These are phyloP conservation scores for Urocyon cinereoargenteus DNA, from an alignment of 2,797 vertebrate species.

Conservation along the genomic window DNA sequence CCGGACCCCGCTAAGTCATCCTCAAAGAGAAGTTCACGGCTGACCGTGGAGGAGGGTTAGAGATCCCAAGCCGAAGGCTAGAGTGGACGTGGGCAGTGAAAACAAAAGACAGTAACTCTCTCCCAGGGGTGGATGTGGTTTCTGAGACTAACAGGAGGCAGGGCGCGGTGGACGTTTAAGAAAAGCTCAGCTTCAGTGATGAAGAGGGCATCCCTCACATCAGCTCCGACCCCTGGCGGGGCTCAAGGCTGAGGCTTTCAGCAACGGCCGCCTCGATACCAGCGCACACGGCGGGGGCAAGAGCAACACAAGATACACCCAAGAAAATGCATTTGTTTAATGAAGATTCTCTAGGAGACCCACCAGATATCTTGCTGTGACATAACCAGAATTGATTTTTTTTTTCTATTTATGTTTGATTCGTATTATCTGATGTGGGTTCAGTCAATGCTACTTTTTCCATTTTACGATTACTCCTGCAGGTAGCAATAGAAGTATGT, in stretches of 20 bases:
- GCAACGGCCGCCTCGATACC: background rate
- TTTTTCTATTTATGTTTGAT: slow-evolving; percentile 1
- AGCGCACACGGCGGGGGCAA: background rate
- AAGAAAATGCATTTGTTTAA: background rate
- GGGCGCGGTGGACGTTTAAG: background rate
- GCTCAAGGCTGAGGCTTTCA: background rate
- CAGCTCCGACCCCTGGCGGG: background rate
- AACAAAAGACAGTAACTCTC: background rate
- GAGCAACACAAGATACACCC: background rate
- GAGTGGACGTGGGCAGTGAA: background rate
- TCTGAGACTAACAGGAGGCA: background rate
- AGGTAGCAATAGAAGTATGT: background rate
- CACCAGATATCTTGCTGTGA: background rate
- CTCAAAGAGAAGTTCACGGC: background rate
- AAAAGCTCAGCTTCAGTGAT: background rate
- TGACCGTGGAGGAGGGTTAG: background rate
- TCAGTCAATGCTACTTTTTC: background rate
- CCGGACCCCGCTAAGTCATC: background rate
- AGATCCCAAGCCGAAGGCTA: background rate
- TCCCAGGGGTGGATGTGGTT: background rate
- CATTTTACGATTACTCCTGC: background rate
- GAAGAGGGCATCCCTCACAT: background rate
- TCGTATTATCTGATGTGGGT: background rate
- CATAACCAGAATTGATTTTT: slow-evolving; percentile 15
- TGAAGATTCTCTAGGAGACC: background rate